These are phyloP conservation scores for Zhuqinia jingwanae DNA, from an alignment of 2,888 invertebrate species.

Conservation along the genomic window DNA sequence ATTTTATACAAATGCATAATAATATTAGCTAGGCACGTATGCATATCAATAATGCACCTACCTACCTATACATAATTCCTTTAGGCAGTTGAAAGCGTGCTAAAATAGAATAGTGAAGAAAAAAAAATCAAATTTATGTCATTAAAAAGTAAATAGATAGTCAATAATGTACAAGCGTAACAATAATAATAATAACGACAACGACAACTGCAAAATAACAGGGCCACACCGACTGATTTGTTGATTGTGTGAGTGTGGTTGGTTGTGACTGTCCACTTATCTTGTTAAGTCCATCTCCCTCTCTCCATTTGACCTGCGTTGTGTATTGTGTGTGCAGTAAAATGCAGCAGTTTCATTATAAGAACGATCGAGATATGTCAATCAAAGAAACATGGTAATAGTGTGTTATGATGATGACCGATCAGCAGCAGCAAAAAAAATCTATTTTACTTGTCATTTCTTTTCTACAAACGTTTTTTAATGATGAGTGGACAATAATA, in stretches of 20 bases:
- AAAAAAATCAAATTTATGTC: not conserved
- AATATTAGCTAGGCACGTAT: too few species aligned
- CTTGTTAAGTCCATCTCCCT: not conserved
- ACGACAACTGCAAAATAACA: not conserved
- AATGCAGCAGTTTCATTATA: too few species aligned
- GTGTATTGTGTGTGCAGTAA: not conserved
- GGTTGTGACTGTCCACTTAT: not conserved
- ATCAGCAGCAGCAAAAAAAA: not conserved
- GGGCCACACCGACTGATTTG: not conserved
- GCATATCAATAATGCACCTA: too few species aligned
- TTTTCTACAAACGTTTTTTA: too few species aligned
- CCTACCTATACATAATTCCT: not conserved
- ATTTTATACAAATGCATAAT: too few species aligned
- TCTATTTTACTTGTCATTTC: not conserved
- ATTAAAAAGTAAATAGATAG: conserved; percentile 10
- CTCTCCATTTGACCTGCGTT: not conserved
- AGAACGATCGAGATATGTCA: conserved; percentile 20
- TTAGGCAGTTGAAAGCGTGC: conserved; percentile 16
- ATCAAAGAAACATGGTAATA: not conserved
- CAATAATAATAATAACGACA: too few species aligned
- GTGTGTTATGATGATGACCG: not conserved
- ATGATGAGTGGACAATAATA: too few species aligned
- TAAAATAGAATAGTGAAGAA: conserved; percentile 3
- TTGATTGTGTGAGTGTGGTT: not conserved
- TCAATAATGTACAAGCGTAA: too few species aligned